Base-by-base conservation (phyloP, 2,113 vertebrate genomes). In the Hydrolagus affinis region DNA sequence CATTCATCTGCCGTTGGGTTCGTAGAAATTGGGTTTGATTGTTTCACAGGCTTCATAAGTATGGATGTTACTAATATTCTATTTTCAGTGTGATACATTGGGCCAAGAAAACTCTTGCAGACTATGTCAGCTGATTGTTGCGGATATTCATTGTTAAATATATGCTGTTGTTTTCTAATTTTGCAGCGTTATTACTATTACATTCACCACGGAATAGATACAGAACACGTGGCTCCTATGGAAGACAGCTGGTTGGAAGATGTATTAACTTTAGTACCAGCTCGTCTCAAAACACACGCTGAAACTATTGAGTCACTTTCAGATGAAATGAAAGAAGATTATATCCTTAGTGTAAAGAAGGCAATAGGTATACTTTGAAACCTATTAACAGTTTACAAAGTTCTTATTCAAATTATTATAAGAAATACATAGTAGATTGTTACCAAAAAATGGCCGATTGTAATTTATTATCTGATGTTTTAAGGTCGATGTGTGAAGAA, bases 271-370 rank as follows among this genome's bases (percentile, higher is more conserved):
- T 88, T 93, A 89, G 90, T 97, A 4, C 94, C 96, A 3, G 32
- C 87, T 11, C 91, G 90, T 78, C 90, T 97, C 78, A 95, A 91
- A 90, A 89, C 85, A 25, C 85, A 90, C 73, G 90, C 85, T 0
- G 74, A 89, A 64, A 90, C 88, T 28, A 88, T 94, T 70, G 75
- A 70, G 85, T 32, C 19, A 15, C 89, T 97, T 60, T 93, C 91
- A 0, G 90, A 94, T 80, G 96, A 97, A 88, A 94, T 96, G 85
- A 93, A 91, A 87, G 94, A 96, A 32, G 95, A 96, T 87, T 96
- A 97, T 89, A 88, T 95, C 70, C 86, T 94, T n/a, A 95, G 92
- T 88, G 88, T 94, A 66, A 95, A 95, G 88, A 95, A 93, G 87
- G 93, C 94, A 70, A 95, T 95, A 87, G 92, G 96, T 96, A 95